A percentile compares a stretch with the other conserved stretches of the same genome.
Conservation (phyloP, 2,113 vertebrate species). For the Solenodon paradoxus region DNA sequence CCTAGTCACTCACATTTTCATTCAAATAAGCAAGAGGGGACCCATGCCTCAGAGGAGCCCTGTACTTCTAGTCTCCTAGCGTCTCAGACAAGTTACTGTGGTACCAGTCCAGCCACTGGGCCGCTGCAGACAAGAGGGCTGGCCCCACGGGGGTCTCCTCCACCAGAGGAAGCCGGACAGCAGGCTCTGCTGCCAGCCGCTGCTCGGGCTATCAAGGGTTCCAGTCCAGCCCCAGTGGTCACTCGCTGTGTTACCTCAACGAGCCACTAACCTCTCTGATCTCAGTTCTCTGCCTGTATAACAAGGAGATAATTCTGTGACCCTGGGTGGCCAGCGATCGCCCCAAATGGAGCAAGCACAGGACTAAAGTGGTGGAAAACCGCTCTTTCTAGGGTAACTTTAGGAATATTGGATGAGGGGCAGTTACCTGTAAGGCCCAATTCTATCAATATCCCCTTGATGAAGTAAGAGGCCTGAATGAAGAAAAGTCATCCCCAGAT, state of each 20-base stretch:
- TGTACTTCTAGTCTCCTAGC: not conserved
- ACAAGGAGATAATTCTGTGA: not conserved
- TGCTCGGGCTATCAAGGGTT: too few species aligned
- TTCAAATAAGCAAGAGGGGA: not conserved
- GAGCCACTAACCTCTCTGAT: not conserved
- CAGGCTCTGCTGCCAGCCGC: too few species aligned
- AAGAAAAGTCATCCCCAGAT: not conserved
- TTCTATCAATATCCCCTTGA: not conserved
- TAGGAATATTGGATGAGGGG: not conserved
- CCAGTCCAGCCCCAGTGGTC: not conserved
- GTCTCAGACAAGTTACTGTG: not conserved
- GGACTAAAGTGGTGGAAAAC: not conserved
- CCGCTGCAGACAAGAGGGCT: not conserved
- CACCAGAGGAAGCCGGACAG: not conserved
- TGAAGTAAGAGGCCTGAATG: not conserved
- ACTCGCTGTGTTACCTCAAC: not conserved
- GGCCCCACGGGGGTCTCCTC: not conserved
- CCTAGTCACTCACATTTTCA: not conserved
- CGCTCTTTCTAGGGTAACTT: not conserved
- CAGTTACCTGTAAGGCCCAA: not conserved
- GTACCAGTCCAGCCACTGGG: not conserved
- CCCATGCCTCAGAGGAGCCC: not conserved
- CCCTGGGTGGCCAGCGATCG: not conserved
- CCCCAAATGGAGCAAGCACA: not conserved
- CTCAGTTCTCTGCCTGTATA: not conserved